Evolutionary conservation across 2,113 vertebrate species (phyloP).

Genomic region (Xiphorhynchus elegans): DNA sequence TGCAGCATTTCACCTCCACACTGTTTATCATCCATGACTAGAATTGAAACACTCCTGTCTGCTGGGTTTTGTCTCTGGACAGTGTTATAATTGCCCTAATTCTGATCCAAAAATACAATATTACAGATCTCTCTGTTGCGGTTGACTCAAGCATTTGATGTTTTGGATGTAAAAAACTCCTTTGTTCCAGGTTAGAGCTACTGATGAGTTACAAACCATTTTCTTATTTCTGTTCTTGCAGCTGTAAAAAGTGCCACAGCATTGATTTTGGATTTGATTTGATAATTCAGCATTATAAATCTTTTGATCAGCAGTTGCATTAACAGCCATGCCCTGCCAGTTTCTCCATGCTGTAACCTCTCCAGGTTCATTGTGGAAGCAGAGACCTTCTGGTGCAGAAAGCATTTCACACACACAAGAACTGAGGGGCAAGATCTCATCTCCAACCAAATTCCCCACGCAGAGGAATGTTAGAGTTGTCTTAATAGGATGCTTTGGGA

Average conservation of each 20-base stretch:
- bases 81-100: neutral
- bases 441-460: neutral
- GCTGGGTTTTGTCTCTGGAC: neutral
- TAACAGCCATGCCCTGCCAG: neutral
- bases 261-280: neutral
- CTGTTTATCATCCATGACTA: slow-evolving; percentile 44
- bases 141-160: neutral
- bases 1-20: slow-evolving; percentile 44
- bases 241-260: neutral
- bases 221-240: neutral
- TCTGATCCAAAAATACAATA: neutral
- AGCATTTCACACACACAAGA: neutral
- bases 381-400: neutral
- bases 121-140: neutral
- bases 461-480: neutral
- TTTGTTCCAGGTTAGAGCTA: neutral
- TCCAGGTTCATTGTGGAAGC: neutral
- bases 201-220: neutral
- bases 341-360: neutral
- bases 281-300: neutral
- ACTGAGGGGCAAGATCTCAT: neutral
- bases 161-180: neutral
- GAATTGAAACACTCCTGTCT: neutral
- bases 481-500: neutral
- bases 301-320: neutral